Conservation (phyloP, 2,797 vertebrate genomes). For the Malacoctenus gilli region DNA sequence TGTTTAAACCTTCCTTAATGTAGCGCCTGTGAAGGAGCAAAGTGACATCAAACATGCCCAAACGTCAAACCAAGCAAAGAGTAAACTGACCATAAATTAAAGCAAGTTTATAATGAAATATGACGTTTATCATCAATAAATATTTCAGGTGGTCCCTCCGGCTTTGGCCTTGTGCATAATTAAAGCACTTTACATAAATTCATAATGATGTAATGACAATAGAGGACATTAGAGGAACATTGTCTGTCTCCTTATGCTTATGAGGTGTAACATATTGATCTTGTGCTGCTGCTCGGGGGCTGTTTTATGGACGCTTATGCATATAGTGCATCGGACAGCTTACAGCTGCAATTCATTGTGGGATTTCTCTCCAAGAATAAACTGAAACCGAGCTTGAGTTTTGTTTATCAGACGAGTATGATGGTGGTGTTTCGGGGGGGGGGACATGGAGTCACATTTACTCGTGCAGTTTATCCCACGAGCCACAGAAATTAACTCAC, state of each 20-base stretch:
- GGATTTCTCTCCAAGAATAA: slow-evolving; percentile 10
- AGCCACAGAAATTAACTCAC: not conserved
- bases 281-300: slow-evolving; percentile 3
- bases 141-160: slow-evolving; percentile 55
- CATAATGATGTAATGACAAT: slow-evolving; percentile 57
- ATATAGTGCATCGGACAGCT: slow-evolving; percentile 16
- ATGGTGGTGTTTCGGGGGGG: not conserved
- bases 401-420: not conserved
- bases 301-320: slow-evolving; percentile 37
- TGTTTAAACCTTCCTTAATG: slow-evolving; percentile 67
- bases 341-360: slow-evolving; percentile 7
- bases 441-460: not conserved
- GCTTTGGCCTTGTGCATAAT: slow-evolving; percentile 59
- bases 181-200: slow-evolving; percentile 57
- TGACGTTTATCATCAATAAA: slow-evolving; percentile 69
- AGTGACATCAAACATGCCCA: slow-evolving; percentile 48
- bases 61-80: slow-evolving; percentile 53
- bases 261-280: slow-evolving; percentile 41
- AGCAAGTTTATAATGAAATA: slow-evolving; percentile 62
- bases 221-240: slow-evolving; percentile 46
- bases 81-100: slow-evolving; percentile 65
- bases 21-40: slow-evolving; percentile 52
- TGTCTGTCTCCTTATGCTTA: slow-evolving; percentile 37
- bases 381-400: slow-evolving; percentile 15
- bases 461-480: not conserved